A percentile compares a stretch with the other conserved stretches of the same genome.
phyloP scores from a whole-genome alignment of 2,888 invertebrate genomes.

The Nephrotoma flavescens region DNA sequence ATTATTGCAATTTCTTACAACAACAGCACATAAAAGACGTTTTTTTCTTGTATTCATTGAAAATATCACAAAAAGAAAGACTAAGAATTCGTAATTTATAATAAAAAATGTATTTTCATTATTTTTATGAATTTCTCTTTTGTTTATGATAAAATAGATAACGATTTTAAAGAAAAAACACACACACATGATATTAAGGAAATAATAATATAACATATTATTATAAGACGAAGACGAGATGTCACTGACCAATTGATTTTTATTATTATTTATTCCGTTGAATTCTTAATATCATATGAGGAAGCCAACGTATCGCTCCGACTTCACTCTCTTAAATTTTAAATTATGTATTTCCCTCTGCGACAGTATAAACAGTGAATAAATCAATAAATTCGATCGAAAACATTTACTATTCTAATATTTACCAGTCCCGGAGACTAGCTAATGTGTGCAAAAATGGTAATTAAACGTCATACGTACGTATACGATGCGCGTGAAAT shows the following conservation, averaged over 20 bases:
- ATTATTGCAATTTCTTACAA: neutral
- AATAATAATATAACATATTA: neutral
- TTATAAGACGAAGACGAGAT: neutral
- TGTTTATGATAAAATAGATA: neutral
- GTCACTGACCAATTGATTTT: neutral
- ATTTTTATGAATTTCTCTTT: neutral
- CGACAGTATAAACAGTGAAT: neutral
- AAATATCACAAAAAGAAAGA: neutral
- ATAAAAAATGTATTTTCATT: neutral
- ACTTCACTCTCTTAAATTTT: neutral
- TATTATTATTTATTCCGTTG: neutral
- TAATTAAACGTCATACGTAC: neutral
- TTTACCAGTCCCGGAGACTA: neutral
- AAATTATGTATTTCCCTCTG: neutral
- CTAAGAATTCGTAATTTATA: neutral
- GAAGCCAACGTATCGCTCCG: neutral
- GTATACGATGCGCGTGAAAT: neutral
- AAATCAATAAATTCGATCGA: neutral
- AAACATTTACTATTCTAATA: neutral
- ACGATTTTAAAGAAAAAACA: neutral
- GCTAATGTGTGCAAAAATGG: neutral
- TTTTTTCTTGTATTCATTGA: neutral
- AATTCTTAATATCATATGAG: neutral
- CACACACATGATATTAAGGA: neutral
- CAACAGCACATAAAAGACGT: neutral